These are phyloP conservation scores for Carassius gibelio DNA, from an alignment of 2,113 vertebrate species.

Conservation along the genomic window DNA sequence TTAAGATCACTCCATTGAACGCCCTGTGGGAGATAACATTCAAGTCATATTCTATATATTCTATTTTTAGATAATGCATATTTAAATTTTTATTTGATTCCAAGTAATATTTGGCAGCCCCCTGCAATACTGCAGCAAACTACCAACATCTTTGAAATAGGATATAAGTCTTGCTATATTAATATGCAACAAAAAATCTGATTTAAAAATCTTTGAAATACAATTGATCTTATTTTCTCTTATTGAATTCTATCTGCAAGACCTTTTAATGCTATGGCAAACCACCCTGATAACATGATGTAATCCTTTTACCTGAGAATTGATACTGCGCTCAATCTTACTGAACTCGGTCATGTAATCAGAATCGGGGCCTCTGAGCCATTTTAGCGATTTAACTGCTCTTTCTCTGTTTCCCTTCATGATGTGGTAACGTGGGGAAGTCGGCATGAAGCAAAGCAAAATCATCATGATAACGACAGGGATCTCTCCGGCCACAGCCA, in stretches of 20 bases:
- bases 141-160: background rate
- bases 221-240: background rate
- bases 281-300: background rate
- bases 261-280: background rate
- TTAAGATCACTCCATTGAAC: constrained; percentile 78
- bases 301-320: constrained; percentile 69
- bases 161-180: background rate
- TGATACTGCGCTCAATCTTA: constrained; percentile 77
- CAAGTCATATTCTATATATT: background rate
- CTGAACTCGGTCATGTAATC: constrained; percentile 76
- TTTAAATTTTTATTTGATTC: background rate
- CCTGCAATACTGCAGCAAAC: background rate
- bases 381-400: constrained; percentile 78
- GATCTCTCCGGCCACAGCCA: constrained; percentile 84
- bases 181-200: background rate
- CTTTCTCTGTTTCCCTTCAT: constrained; percentile 76
- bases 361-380: constrained; percentile 81
- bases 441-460: constrained; percentile 88
- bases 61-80: background rate
- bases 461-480: constrained; percentile 82
- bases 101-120: background rate
- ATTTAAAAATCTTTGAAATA: background rate
- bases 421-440: constrained; percentile 90
- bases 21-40: constrained; percentile 52
- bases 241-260: background rate